Conservation (phyloP, 2,113 vertebrate species). For the Daboia siamensis region DNA sequence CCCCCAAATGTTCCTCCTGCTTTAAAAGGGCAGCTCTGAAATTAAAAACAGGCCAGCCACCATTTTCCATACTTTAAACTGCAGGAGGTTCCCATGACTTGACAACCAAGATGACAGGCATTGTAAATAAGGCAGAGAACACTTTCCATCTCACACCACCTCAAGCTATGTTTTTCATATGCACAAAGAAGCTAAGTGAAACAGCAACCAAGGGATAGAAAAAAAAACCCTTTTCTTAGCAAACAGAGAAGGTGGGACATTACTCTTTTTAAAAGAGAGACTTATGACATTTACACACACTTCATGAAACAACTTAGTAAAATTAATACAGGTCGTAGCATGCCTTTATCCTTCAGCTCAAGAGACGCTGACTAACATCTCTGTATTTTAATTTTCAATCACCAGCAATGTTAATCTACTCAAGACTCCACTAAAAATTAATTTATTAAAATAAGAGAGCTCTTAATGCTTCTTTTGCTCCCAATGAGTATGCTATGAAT, state of each 20-base stretch:
- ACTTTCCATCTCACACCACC: not conserved
- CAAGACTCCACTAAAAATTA: not conserved
- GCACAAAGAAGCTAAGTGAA: not conserved
- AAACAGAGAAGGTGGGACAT: not conserved
- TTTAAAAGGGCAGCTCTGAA: not conserved
- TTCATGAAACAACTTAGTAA: not conserved
- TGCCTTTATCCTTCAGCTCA: not conserved
- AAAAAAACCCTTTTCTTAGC: not conserved
- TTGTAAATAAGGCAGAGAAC: not conserved
- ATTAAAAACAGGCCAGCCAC: not conserved
- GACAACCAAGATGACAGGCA: not conserved
- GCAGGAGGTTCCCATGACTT: not conserved
- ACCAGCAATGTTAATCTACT: not conserved
- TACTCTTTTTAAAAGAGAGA: not conserved
- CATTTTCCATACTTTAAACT: not conserved
- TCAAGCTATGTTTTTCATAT: not conserved
- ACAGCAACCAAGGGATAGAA: not conserved
- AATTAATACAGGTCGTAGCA: not conserved
- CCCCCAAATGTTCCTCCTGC: not conserved
- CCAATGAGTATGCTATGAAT: not conserved
- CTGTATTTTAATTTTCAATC: not conserved
- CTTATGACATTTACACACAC: not conserved
- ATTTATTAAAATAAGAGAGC: not conserved
- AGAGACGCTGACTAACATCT: not conserved
- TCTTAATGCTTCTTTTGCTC: not conserved